Conservation (phyloP, 2,888 invertebrate species). For the Loripinus fragilis region DNA sequence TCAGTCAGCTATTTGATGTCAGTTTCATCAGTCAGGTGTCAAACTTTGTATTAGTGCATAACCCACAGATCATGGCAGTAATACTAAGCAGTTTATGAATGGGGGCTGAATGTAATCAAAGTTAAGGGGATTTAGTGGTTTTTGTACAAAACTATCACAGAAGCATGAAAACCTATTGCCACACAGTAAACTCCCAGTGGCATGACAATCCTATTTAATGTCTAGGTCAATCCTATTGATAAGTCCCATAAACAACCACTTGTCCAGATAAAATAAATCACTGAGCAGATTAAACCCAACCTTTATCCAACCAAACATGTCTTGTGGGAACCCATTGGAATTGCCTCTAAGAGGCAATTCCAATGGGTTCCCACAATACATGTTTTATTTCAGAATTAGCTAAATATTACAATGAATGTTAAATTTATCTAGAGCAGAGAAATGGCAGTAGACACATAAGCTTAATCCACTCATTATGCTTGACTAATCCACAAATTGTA, state of each 20-base stretch:
- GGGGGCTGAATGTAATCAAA: not conserved
- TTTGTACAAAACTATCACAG: not conserved
- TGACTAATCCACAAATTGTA: not conserved
- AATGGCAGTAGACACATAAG: not conserved
- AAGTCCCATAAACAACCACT: not conserved
- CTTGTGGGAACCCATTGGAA: too few species aligned
- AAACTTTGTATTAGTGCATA: not conserved
- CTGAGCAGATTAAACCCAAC: too few species aligned
- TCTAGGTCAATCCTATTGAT: conserved; percentile 3
- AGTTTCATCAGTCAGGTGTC: not conserved
- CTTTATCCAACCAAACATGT: too few species aligned
- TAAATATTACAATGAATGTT: too few species aligned
- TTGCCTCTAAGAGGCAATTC: too few species aligned
- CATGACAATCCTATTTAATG: conserved; percentile 33
- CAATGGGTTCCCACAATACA: not conserved
- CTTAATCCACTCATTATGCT: too few species aligned
- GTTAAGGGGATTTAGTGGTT: conserved; percentile 8
- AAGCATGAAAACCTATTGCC: not conserved
- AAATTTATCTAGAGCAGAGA: too few species aligned
- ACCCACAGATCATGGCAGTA: not conserved
- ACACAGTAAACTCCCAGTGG: conserved; percentile 29
- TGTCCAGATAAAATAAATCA: too few species aligned
- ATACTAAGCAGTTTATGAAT: not conserved
- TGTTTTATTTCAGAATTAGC: too few species aligned
- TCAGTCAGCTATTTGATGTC: conserved; percentile 3